Evolutionary conservation across 2,888 invertebrate species (phyloP), one percentile per base, ranked within the genome.

Genomic region (Rhodophaea formosa): DNA sequence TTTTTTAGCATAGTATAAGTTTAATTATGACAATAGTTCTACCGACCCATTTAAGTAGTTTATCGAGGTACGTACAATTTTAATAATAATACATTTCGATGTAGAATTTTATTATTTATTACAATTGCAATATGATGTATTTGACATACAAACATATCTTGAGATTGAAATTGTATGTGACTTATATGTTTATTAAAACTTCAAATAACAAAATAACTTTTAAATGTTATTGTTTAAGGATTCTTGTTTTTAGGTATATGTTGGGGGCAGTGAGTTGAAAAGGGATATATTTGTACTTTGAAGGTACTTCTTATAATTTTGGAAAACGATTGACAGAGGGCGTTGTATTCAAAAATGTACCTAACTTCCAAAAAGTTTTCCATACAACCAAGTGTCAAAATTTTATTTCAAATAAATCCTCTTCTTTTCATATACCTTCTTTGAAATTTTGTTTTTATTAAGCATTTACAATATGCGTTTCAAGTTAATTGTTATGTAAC

Each of bases 11-110:
- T 49, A 32, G 5, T 39, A 8, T 53, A 42, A 43, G 49, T 23
- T 45, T 49, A 47, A 53, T 55, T 64, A 46, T 57, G 53, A 57
- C 49, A 57, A 51, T 14, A n/a, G 39, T 30, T 49, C 35, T 51
- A 51, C 10, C 35, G 35, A 35, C 51, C 32, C 17, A 10, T 39
- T 7, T 51, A 32, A n/a, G 35, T 35, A 32, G 23, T 32, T 35
- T 32, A n/a, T 17, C 3, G n/a, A 17, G 15, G 16, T 35, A 8
- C 35, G 35, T 51, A 51, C 51, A 35, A 39, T 51, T 35, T 51
- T 53, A 53, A 43, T 12, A 53, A 43, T 12, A 44, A 16, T 16
- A 15, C 10, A 53, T 42, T 53, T 6, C 17, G 53, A 53, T 23
- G 23, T 23, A 23, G 23, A 14, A 8, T 29, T 43, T 43, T 43